Evolutionary conservation across 2,888 invertebrate species (phyloP).

Genomic region (Acronicta leporina): DNA sequence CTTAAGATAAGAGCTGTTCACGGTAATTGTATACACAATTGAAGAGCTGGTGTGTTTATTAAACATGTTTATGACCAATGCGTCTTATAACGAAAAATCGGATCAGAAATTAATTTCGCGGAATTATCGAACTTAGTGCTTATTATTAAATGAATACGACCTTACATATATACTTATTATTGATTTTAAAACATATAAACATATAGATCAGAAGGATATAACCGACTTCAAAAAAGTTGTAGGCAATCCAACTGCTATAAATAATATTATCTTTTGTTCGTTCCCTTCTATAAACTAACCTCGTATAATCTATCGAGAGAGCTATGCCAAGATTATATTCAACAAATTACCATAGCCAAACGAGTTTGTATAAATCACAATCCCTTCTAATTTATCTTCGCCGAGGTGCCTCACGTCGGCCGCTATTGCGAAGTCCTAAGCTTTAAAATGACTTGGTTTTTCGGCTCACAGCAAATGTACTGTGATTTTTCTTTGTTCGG

Average conservation of each 20-base stretch:
- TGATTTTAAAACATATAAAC: no score
- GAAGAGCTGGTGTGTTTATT: conserved; percentile 56
- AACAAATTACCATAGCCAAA: conserved; percentile 44
- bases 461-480: conserved; percentile 64
- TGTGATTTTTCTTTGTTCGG: conserved; percentile 72
- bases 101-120: background rate
- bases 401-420: conserved; percentile 31
- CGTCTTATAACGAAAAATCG: conserved; percentile 9
- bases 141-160: no score
- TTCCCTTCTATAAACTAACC: conserved; percentile 11
- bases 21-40: conserved; percentile 57
- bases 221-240: no score
- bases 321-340: conserved; percentile 33
- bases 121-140: background rate
- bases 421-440: conserved; percentile 48
- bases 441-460: conserved; percentile 62
- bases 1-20: conserved; percentile 66
- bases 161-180: no score
- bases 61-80: conserved; percentile 54
- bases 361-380: conserved; percentile 44
- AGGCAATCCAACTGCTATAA: no score
- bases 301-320: conserved; percentile 21
- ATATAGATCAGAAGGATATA: no score
- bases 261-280: no score
- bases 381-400: conserved; percentile 46